Conservation (phyloP, 2,113 vertebrate species). For the Toxotes chatareus region DNA sequence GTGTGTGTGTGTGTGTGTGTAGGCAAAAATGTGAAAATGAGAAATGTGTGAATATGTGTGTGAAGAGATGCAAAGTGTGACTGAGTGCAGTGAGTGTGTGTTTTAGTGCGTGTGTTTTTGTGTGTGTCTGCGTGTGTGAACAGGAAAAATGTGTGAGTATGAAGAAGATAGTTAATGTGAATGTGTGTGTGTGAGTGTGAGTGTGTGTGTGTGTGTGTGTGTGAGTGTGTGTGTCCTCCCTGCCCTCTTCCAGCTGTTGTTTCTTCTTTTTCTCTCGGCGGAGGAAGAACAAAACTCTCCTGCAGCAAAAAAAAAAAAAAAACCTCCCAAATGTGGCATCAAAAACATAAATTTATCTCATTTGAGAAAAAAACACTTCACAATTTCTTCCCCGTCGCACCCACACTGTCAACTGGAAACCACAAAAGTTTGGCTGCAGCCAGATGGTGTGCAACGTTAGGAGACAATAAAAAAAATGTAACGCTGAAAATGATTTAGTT, state of each 20-base stretch:
- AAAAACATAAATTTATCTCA: slow-evolving; percentile 41
- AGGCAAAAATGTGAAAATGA: slow-evolving; percentile 65
- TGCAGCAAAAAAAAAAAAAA: slow-evolving; percentile 31
- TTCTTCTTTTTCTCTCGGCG: slow-evolving; percentile 49
- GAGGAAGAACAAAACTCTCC: slow-evolving; percentile 57
- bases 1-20: slow-evolving; percentile 36
- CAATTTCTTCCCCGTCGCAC: slow-evolving; percentile 33
- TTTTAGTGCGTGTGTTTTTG: background rate
- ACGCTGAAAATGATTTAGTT: background rate
- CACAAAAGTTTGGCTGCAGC: slow-evolving; percentile 45
- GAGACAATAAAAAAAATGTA: slow-evolving; percentile 35
- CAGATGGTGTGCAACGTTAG: slow-evolving; percentile 52
- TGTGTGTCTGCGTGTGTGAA: slow-evolving; percentile 41
- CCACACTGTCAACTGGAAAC: slow-evolving; percentile 46
- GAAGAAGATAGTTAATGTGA: background rate
- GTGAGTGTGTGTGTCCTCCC: slow-evolving; percentile 29
- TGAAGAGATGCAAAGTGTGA: slow-evolving; percentile 67
- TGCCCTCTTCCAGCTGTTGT: slow-evolving; percentile 72
- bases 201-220: slow-evolving; percentile 28
- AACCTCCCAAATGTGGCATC: slow-evolving; percentile 38
- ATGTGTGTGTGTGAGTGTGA: slow-evolving; percentile 40
- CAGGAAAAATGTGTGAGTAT: slow-evolving; percentile 44
- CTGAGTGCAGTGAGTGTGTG: slow-evolving; percentile 17
- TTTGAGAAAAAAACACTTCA: slow-evolving; percentile 28
- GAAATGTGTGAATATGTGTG: slow-evolving; percentile 71